phyloP scores from a whole-genome alignment of 2,113 vertebrate genomes.

The Crotophaga sulcirostris region DNA sequence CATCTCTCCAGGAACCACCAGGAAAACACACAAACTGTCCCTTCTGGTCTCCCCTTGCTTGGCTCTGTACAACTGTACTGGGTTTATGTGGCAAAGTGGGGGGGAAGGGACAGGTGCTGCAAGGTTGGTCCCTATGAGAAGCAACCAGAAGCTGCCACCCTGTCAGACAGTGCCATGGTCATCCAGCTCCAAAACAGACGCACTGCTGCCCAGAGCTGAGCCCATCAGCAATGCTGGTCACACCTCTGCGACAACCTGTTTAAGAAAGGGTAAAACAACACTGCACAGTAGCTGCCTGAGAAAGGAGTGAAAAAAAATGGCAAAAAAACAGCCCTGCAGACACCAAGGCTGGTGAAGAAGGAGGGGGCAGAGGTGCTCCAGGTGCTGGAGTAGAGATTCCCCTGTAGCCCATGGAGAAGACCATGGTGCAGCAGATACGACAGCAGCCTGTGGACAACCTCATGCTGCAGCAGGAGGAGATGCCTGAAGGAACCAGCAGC shows the following conservation, averaged over 20 bases:
- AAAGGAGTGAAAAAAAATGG: not conserved
- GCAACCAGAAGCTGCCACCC: not conserved
- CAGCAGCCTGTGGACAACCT: not conserved
- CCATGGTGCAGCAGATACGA: accelerated
- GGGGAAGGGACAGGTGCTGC: not conserved
- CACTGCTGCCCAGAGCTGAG: not conserved
- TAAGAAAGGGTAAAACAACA: not conserved
- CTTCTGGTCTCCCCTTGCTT: not conserved
- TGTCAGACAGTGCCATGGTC: not conserved
- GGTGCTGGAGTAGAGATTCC: not conserved
- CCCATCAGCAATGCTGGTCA: not conserved
- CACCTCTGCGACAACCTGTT: too few relatives aligned
- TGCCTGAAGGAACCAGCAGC: not conserved
- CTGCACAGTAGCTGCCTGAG: not conserved
- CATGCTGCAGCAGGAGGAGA: accelerated
- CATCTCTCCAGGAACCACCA: not conserved
- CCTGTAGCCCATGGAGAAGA: not conserved
- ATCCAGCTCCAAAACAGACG: not conserved
- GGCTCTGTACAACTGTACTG: not conserved
- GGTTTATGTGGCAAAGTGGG: not conserved
- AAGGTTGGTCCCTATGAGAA: not conserved
- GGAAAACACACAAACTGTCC: not conserved
- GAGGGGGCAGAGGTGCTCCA: not conserved
- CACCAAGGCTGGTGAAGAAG: not conserved
- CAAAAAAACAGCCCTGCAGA: not conserved